Base-by-base conservation (phyloP, 1,140 invertebrate genomes). In the Drosophila fuyamai region DNA sequence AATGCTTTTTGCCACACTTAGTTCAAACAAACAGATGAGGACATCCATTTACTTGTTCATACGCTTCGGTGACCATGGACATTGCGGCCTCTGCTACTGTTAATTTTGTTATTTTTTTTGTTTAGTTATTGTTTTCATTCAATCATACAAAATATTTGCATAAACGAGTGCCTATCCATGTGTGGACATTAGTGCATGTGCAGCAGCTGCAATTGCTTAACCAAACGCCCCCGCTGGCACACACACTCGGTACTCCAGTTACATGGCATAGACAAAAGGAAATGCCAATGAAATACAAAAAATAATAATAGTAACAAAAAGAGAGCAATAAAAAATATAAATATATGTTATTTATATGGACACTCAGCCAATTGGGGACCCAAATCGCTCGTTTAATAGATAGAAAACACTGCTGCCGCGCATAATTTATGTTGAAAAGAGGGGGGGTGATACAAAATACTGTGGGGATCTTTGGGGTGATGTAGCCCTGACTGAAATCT, bases 301-400 rank as follows among this genome's bases (percentile, higher is more conserved):
- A 61, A 27, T 18, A 51, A 48, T 41, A 44, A 48, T 56, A 35
- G 10, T 8, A 65, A 5, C 13, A 10, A 53, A 56, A 65, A 80
- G 40, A 56, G 14, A 36, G 35, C 35, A 56, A 48, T 57, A 36
- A 46, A 63, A 27, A n/a, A 54, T 70, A 57, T 29, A 71, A 85
- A 88, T 86, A 86, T 72, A 68, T 72, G 70, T 86, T 85, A 75
- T 85, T 85, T 74, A 56, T 68, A 8, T 32, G 29, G 8, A 32
- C 29, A 6, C 8, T 32, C 29, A 32, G 29, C 8, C 29, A 32
- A 32, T 32, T 32, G 29, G 6, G 29, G 5, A 8, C 29, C 29
- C 29, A 32, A 32, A 32, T 32, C 29, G 29, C 29, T 32, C 29
- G 6, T 7, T 32, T 32, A 8, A 32, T 32, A 32, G 7, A 6